Evolutionary conservation across 2,113 vertebrate genomes (phyloP), one percentile per base, ranked within the genome.

Genomic region (Phalacrocorax carbo): DNA sequence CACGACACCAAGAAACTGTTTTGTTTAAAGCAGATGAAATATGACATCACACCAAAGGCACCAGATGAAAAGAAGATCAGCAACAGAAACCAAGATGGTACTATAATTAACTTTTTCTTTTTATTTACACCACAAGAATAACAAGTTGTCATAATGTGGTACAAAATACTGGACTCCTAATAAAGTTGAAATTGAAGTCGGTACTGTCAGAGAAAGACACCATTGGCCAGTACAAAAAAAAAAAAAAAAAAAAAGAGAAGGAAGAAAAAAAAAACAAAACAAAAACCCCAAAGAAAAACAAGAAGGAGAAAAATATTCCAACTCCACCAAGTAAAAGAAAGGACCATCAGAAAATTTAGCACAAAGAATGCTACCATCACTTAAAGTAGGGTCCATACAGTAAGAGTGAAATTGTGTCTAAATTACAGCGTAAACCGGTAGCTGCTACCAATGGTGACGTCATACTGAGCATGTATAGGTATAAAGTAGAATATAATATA

Each of bases 101-200:
- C 95, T 97, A 96, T 97, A 97, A 97, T 97, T 98, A 97, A 97
- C 94, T 97, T 98, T 97, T 97, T 97, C 95, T 97, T 97, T 98
- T 98, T 98, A 98, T 98, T 98, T 98, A 99, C 98, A 98, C 98
- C 98, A 98, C 98, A 97, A 98, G 98, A 98, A 98, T 98, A 98
- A 98, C 98, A 98, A 96, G 98, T 95, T 97, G 97, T 97, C 98
- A 97, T 96, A 97, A 97, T 97, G 97, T 98, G 98, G 97, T 98
- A 98, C 98, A 98, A 97, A 97, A 98, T 97, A 97, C 98, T 98
- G 98, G 98, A 98, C 97, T 98, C 98, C 97, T 98, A 97, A 98
- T 95, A 97, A 97, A 97, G 97, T 97, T 98, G 97, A 97, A 96
- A 96, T 97, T 62, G 96, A 97, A 97, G 97, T 96, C 22, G 94